Base-by-base conservation (phyloP, 2,797 vertebrate genomes). In the Melanotaenia parkinsoni region DNA sequence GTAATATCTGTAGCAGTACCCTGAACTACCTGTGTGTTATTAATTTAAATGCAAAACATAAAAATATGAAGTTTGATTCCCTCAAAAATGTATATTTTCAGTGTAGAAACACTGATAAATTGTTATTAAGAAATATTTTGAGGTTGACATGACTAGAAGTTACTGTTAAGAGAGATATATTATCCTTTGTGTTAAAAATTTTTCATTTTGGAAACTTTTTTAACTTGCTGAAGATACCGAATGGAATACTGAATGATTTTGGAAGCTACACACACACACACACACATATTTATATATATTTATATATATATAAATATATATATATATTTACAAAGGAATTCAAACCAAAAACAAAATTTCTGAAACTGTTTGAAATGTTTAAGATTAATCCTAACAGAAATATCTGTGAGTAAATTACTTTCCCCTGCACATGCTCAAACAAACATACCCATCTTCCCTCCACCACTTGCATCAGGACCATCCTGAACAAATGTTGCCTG, bases 401-500 rank as follows among this genome's bases (percentile, higher is more conserved):
- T 45, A 64, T 56, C 11, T 57, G 12, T 26, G 43, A 33, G 26
- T 3, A 33, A 64, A 33, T 58, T 57, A n/a, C 26, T 61, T 45
- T 51, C 33, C 51, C 12, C 2, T 54, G n/a, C 30, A 51, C 63
- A 70, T 10, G 28, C 32, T 35, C 37, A 14, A 10, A 37, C 40
- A 57, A 53, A 45, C 58, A 67, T 12, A n/a, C 40, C 22, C 62
- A 47, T 4, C 67, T 50, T 60, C 28, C 13, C 1, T 38, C 12
- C 6, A 68, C 51, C 43, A 32, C 22, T 68, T 70, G 30, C 37
- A 75, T 57, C 57, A 69, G 57, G 76, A 67, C 47, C 26, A 70
- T 37, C 13, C 53, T 70, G 60, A 77, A 70, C 58, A 72, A 77
- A 65, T 58, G 68, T 38, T 24, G 58, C 71, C 74, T 1, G 28